Evolutionary conservation across 2,797 vertebrate species (phyloP).

Genomic region (Acridotheres tristis): DNA sequence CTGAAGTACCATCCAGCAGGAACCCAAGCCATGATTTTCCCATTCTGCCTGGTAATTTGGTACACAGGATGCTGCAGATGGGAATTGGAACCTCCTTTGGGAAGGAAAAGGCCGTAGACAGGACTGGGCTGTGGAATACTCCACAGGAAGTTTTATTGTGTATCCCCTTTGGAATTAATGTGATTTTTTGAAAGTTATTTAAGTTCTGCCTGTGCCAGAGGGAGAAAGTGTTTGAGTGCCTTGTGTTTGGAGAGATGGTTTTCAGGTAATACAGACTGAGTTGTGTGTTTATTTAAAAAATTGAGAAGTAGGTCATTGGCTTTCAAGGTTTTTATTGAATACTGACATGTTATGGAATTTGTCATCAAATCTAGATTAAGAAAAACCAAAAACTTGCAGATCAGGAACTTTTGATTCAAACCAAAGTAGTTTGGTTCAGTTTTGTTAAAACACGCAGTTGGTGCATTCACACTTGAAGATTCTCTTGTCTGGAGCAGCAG

Average conservation of each 20-base stretch:
- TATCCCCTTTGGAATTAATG: neutral
- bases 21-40: rapidly evolving
- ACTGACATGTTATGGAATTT: rapidly evolving
- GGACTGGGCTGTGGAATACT: neutral
- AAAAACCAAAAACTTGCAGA: neutral
- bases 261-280: neutral
- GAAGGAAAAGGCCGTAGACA: neutral
- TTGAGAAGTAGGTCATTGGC: neutral
- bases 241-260: neutral
- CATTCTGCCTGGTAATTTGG: neutral
- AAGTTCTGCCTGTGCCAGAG: neutral
- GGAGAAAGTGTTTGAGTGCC: neutral
- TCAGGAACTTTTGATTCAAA: neutral
- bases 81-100: neutral
- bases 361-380: neutral
- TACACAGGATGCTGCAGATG: neutral
- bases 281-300: neutral
- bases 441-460: neutral
- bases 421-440: neutral
- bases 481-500: neutral
- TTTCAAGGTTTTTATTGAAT: neutral
- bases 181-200: neutral
- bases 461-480: rapidly evolving
- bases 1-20: rapidly evolving
- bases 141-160: neutral